phyloP scores from a whole-genome alignment of 35 echinoderm and acorn worm species.

The Apostichopus parvimensis region DNA sequence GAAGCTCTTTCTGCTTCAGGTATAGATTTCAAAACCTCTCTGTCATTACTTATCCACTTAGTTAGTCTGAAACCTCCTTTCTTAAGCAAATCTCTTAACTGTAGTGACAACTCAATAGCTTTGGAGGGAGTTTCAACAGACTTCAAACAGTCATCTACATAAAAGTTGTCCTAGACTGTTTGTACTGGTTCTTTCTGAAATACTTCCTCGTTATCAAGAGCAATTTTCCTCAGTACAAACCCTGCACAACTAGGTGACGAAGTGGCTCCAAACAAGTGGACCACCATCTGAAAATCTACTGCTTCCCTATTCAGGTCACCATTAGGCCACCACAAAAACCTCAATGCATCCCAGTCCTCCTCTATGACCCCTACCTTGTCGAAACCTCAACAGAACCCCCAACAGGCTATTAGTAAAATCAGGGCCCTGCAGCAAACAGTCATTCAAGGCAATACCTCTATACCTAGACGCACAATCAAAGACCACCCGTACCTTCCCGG shows the following conservation, averaged over 20 bases:
- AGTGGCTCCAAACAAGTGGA: constrained; percentile 65
- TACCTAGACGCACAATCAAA: constrained; percentile 66
- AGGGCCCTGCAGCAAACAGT: constrained; percentile 62
- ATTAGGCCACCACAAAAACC: constrained; percentile 67
- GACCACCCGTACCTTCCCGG: constrained; percentile 58
- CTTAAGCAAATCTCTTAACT: constrained; percentile 3
- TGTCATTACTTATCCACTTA: constrained; percentile 69
- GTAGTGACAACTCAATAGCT: background rate
- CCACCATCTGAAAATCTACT: constrained; percentile 42
- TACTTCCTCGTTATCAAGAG: constrained; percentile 19
- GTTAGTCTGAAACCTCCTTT: constrained; percentile 61
- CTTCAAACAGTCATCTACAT: constrained; percentile 58
- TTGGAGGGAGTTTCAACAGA: constrained; percentile 19
- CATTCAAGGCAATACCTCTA: constrained; percentile 57
- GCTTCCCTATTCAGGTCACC: constrained; percentile 49
- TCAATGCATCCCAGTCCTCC: constrained; percentile 47
- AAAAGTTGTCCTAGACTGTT: too few species aligned
- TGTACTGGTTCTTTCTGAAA: background rate
- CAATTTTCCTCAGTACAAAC: constrained; percentile 55
- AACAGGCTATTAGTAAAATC: constrained; percentile 59
- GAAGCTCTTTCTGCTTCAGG: constrained; percentile 11
- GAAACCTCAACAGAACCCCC: constrained; percentile 52
- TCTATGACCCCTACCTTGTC: constrained; percentile 48
- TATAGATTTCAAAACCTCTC: constrained; percentile 29
- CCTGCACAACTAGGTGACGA: constrained; percentile 79